phyloP scores from a whole-genome alignment of 2,888 invertebrate species.

The Tiphia femorata region DNA sequence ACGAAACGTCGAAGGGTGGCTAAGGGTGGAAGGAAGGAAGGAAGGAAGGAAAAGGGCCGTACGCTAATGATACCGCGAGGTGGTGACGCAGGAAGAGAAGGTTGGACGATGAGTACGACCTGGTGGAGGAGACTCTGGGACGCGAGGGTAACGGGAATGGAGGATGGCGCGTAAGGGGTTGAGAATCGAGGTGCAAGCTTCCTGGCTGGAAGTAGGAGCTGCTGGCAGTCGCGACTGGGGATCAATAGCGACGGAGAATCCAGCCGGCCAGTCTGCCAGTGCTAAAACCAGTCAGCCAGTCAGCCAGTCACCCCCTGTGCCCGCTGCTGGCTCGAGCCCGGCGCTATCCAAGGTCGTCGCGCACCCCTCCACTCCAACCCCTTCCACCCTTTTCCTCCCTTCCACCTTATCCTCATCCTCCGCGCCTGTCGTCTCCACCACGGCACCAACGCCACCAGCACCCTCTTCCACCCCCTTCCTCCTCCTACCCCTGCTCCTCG shows the following conservation, averaged over 20 bases:
- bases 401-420: too few relatives aligned
- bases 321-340: neutral
- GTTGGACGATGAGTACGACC: neutral
- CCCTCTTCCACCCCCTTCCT: too few relatives aligned
- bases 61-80: too few relatives aligned
- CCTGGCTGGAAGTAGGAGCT: constrained; percentile 1
- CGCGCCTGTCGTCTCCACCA: too few relatives aligned
- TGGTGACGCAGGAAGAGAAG: neutral
- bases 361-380: too few relatives aligned
- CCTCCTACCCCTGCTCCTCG: too few relatives aligned
- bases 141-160: neutral
- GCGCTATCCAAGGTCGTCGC: constrained; percentile 18
- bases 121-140: neutral
- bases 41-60: too few relatives aligned
- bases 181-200: constrained; percentile 6
- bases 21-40: too few relatives aligned
- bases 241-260: constrained; percentile 30
- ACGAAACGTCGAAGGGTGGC: too few relatives aligned
- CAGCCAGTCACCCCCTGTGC: constrained; percentile 10
- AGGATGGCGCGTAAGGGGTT: neutral
- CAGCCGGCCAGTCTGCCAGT: constrained; percentile 15
- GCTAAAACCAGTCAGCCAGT: constrained; percentile 10
- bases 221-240: constrained; percentile 1
- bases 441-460: too few relatives aligned
- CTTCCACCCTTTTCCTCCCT: too few relatives aligned